Conservation (phyloP, 2,113 vertebrate species). For the Podiceps cristatus region DNA sequence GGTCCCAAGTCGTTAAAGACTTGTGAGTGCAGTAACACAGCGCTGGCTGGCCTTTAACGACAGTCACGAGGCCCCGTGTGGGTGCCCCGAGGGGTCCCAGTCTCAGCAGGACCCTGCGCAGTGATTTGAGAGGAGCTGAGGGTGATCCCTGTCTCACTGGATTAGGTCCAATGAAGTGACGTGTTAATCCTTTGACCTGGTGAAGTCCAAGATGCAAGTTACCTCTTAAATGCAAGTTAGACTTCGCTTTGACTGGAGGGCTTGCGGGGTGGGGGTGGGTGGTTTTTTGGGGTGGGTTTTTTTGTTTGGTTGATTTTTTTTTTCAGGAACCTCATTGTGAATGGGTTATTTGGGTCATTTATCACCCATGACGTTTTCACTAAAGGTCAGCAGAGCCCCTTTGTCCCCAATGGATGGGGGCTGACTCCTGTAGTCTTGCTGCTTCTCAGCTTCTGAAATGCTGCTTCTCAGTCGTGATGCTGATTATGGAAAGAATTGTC, state of each 20-base stretch:
- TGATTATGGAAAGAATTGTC: not conserved
- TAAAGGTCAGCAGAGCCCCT: not conserved
- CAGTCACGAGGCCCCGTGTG: not conserved
- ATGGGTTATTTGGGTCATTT: not conserved
- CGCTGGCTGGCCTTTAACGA: not conserved
- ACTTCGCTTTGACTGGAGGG: not conserved
- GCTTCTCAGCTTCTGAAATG: not conserved
- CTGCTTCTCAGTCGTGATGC: not conserved
- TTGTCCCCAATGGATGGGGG: not conserved
- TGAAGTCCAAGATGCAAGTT: not conserved
- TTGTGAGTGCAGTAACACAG: not conserved
- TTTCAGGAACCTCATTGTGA: not conserved
- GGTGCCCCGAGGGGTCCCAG: not conserved
- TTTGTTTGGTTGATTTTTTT: not conserved
- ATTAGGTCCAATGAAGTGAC: not conserved
- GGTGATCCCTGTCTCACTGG: not conserved
- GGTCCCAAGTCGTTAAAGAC: not conserved
- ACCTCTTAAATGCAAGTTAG: not conserved
- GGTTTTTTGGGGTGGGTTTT: no score
- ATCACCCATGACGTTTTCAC: fast-evolving
- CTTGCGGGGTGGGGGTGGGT: not conserved
- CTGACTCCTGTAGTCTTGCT: not conserved
- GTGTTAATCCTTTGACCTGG: not conserved
- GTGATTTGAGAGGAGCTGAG: not conserved
- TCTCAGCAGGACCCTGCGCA: not conserved